Evolutionary conservation across 2,888 invertebrate genomes (phyloP).

Genomic region (Callyntrura guangdongensis): DNA sequence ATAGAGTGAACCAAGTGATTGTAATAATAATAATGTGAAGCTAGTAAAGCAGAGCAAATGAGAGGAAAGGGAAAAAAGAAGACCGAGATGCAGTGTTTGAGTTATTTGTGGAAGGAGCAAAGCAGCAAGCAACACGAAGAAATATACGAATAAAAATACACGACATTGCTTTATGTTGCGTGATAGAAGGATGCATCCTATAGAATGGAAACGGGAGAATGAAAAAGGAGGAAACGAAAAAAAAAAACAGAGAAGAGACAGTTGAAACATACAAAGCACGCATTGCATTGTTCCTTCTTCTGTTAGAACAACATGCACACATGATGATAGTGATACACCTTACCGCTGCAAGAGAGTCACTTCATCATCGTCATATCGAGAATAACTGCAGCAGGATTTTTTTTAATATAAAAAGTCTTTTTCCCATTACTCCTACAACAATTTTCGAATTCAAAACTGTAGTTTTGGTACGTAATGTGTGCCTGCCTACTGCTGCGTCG

Average conservation of each 20-base stretch:
- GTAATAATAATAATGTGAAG: not conserved
- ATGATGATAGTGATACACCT: no score
- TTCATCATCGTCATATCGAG: constrained; percentile 7
- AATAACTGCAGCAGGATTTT: not conserved
- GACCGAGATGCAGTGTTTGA: not conserved
- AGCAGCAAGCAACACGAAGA: not conserved
- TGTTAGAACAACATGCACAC: not conserved
- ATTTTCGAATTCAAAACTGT: constrained; percentile 33
- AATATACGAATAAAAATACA: not conserved
- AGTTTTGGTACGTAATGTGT: not conserved
- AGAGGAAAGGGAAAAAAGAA: not conserved
- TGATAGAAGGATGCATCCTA: constrained; percentile 65
- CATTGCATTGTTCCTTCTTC: constrained; percentile 13
- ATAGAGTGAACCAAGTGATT: constrained; percentile 36
- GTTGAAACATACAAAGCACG: not conserved
- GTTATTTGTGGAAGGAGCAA: constrained; percentile 17
- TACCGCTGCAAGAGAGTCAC: constrained; percentile 23
- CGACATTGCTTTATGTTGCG: constrained; percentile 65
- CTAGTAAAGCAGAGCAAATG: not conserved
- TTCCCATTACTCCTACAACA: constrained; percentile 36
- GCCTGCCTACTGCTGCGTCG: no score
- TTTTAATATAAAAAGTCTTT: not conserved
- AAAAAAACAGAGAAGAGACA: constrained; percentile 29
- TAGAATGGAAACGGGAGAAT: constrained; percentile 27
- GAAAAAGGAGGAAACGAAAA: constrained; percentile 15